Base-by-base conservation (phyloP, 2,113 vertebrate genomes). In the Centrocercus urophasianus region DNA sequence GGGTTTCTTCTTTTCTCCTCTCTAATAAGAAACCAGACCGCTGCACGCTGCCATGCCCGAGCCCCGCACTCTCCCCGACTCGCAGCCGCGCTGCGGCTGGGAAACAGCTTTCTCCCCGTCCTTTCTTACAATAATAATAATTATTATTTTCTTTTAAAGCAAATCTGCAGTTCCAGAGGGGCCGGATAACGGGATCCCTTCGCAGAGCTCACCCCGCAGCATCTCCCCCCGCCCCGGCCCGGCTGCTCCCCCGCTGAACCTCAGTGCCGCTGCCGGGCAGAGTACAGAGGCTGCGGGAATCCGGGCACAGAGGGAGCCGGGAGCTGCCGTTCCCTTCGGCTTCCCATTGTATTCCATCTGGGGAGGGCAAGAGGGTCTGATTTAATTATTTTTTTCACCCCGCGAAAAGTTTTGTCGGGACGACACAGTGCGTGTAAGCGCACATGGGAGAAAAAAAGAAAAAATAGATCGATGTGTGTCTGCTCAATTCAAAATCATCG, bases 171-270 rank as follows among this genome's bases (percentile, higher is more conserved):
- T 91, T 91, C 94, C 95, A n/a, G 28, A 7, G 40, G 74, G 74
- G 13, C 52, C 64, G 96, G 97, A 97, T 96, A 97, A 96, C 94
- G 90, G 73, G 78, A 91, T 82, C 83, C 61, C 96, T 97, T 96
- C 95, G 97, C 96, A 97, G 75, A 72, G 42, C 78, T 96, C 79
- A 42, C 73, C 40, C 2, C 32, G 22, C 32, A 78, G 81, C 84
- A 69, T 64, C 50, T 28, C 38, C 9, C n/a, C 19, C 32, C 16
- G 5, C 65, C 69, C 24, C 5, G 28, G 43, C 45, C 64, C 8
- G 14, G 22, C 50, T 11, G 56, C 59, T 65, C 56, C 43, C 19
- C 74, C 65, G 32, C 18, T 30, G 38, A 42, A 45, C 34, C 8
- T 50, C 30, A 56, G 38, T 11, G 52, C 59, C 45, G 45, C 38